Evolutionary conservation across 2,113 vertebrate species (phyloP).

Genomic region (Dromaius novaehollandiae): DNA sequence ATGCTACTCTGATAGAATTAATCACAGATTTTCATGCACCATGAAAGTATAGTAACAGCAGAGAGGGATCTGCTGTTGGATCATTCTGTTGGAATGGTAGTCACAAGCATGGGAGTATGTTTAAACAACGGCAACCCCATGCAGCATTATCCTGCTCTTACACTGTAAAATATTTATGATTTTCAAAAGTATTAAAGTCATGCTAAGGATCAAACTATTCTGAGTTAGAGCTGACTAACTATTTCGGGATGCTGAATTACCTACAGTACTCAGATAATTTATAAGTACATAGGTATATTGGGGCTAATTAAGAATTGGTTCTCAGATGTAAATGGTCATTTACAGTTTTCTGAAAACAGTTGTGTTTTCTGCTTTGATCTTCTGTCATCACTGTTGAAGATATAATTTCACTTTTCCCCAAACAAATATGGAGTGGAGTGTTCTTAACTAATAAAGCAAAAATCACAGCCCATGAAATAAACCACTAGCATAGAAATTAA

Average conservation of each 20-base stretch:
- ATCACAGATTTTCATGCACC: background rate
- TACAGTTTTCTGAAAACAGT: background rate
- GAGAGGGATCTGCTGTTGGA: background rate
- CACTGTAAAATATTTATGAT: background rate
- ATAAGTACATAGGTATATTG: background rate
- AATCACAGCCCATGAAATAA: background rate
- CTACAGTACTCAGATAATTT: background rate
- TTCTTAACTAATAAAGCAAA: background rate
- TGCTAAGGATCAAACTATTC: background rate
- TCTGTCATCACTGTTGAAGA: background rate
- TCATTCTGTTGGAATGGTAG: background rate
- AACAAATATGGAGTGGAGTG: background rate
- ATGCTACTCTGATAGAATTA: background rate
- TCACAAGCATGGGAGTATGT: accelerated
- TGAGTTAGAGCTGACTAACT: background rate
- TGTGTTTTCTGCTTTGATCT: background rate
- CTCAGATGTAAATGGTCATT: background rate
- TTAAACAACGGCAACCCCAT: background rate
- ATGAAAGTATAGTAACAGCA: background rate
- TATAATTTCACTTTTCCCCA: background rate
- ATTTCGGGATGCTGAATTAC: background rate
- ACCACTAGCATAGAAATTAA: background rate
- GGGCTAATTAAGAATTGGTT: background rate
- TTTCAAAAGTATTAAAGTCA: background rate
- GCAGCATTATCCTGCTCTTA: background rate